Base-by-base conservation (phyloP, 2,797 vertebrate species). In the Syngnathus rostellatus region DNA sequence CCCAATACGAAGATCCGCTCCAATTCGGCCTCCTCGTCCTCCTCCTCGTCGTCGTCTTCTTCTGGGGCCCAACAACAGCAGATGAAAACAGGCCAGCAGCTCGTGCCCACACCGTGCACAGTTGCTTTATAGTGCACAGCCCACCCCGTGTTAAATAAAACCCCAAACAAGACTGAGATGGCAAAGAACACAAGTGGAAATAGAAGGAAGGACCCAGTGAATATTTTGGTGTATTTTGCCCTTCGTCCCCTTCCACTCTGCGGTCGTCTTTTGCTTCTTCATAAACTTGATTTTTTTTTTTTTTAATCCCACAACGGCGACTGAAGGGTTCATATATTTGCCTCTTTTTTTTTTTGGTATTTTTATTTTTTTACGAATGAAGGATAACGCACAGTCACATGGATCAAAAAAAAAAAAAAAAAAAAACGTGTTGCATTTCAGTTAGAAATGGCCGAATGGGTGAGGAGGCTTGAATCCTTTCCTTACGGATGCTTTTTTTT, bases 1-100 rank as follows among this genome's bases (percentile, higher is more conserved):
- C 97, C 97, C 80, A 99, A 98, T 83, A 98, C 97, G 81, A 99
- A 99, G 93, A 97, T 98, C 90, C 94, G 96, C 63, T 95, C 94
- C 77, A 94, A 90, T 86, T 90, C 94, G 68, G 83, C 85, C 73
- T 87, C 89, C 66, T 77, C 90, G 78, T 88, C 93, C 2, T 31
- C 31, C 31, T 31, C 31, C 2, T 78, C 90, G 77, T 51, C 50
- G 48, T n/a, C 90, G 77, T 89, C 93, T 65, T 78, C 90, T 78
- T 87, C 93, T 54, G 85, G 90, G 78, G 59, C 86, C 85, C 88
- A 89, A 87, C 88, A 87, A 77, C 95, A 92, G 78, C 93, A 93
- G 81, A 88, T 93, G 90, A 92, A 98, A 95, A 90, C 93, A 92
- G 93, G 95, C 82, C 93, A 93, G 78, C 94, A 93, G 81, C 91